A percentile compares a stretch with the other conserved stretches of the same genome.
These are phyloP conservation scores for Dryas iulia DNA, from an alignment of 1,140 invertebrate genomes.

Conservation along the genomic window DNA sequence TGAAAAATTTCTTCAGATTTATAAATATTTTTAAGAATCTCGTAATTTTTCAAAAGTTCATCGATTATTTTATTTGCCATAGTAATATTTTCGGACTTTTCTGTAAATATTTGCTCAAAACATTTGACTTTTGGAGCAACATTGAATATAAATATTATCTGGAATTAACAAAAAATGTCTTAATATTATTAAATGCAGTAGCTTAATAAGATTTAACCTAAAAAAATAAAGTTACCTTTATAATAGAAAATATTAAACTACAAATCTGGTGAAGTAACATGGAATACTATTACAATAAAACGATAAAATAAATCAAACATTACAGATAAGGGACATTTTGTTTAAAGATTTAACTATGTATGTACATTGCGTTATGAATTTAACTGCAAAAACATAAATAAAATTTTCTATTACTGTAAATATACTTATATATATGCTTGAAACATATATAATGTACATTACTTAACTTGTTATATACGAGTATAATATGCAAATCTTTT, in stretches of 20 bases:
- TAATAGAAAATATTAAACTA: not conserved
- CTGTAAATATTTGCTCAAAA: constrained; percentile 33
- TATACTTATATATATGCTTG: no score
- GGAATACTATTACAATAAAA: not conserved
- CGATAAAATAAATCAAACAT: constrained; percentile 14
- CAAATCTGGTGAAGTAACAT: not conserved
- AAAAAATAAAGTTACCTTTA: not conserved
- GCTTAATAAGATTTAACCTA: not conserved
- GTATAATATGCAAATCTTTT: no score
- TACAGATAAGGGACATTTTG: not conserved
- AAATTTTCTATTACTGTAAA: not conserved
- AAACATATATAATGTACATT: no score
- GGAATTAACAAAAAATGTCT: not conserved
- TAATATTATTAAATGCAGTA: not conserved
- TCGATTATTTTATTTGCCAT: constrained; percentile 48
- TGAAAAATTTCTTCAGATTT: constrained; percentile 35
- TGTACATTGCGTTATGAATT: not conserved
- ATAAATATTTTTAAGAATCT: constrained; percentile 45
- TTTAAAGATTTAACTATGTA: not conserved
- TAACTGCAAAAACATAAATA: not conserved
- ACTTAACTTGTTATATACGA: no score
- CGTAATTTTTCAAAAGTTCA: constrained; percentile 52
- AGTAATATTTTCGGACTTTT: constrained; percentile 52
- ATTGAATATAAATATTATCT: not conserved
- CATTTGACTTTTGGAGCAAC: not conserved